Conservation (phyloP, 1,140 invertebrate genomes). For the Danaus plexippus region DNA sequence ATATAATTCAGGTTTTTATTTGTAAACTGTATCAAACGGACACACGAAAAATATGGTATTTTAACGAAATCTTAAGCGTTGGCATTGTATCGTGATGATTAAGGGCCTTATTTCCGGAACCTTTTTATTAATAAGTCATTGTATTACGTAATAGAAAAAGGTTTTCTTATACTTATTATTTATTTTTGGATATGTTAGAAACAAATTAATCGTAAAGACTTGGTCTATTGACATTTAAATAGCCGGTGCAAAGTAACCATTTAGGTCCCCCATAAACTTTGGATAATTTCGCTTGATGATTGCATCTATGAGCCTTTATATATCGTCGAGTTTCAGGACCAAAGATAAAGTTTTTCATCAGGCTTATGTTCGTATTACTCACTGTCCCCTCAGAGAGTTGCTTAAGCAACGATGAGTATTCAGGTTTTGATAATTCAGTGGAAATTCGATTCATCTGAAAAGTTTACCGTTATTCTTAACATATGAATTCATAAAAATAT, state of each 20-base stretch:
- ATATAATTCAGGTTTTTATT: too few species aligned
- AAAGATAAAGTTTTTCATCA: constrained; percentile 44
- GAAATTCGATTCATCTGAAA: constrained; percentile 54
- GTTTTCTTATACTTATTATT: constrained; percentile 9
- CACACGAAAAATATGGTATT: too few species aligned
- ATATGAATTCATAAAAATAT: constrained; percentile 2
- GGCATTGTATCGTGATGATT: too few species aligned
- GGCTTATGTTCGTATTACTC: constrained; percentile 31
- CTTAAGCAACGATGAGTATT: constrained; percentile 47
- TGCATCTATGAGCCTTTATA: constrained; percentile 61
- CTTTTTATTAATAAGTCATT: too few species aligned
- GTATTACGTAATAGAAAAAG: too few species aligned
- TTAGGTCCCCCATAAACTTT: constrained; percentile 55
- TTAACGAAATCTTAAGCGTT: too few species aligned
- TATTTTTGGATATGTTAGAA: background rate
- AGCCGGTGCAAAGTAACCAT: constrained; percentile 61
- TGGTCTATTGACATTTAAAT: constrained; percentile 58
- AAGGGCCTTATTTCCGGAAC: too few species aligned
- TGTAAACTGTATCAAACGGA: too few species aligned
- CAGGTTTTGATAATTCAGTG: constrained; percentile 51
- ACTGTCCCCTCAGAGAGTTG: constrained; percentile 45
- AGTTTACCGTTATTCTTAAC: background rate
- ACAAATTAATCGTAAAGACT: constrained; percentile 51
- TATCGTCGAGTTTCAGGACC: constrained; percentile 54
- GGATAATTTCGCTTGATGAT: constrained; percentile 50